phyloP scores from a whole-genome alignment of 2,888 invertebrate species.

The Drosophila prostipennis region DNA sequence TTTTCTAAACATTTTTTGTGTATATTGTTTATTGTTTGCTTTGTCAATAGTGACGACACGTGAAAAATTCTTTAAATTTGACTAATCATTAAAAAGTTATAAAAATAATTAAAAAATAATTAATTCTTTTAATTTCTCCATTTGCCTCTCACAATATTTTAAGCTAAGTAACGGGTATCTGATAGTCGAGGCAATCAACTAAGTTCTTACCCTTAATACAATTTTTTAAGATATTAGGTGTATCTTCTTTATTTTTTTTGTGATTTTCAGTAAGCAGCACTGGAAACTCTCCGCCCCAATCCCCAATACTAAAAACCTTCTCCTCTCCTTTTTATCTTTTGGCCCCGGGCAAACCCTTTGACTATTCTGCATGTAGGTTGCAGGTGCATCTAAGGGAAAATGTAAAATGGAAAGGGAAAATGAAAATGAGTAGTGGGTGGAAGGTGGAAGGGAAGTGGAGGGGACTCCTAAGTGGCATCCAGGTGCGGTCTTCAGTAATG shows the following conservation, averaged over 20 bases:
- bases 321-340: constrained; percentile 1
- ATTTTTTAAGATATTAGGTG: no score
- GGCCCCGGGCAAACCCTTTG: constrained; percentile 26
- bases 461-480: constrained; percentile 20
- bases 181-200: no score
- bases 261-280: background rate
- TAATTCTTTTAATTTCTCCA: no score
- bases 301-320: background rate
- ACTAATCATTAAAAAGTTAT: no score
- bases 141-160: no score
- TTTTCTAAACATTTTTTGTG: no score
- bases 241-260: background rate
- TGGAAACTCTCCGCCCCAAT: background rate
- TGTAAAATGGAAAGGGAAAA: constrained; percentile 4
- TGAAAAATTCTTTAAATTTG: no score
- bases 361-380: constrained; percentile 29
- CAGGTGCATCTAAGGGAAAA: constrained; percentile 32
- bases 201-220: no score
- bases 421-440: background rate
- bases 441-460: background rate
- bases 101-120: no score
- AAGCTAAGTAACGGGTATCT: no score
- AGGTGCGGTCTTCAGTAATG: constrained; percentile 23
- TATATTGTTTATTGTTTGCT: no score
- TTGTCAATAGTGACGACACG: no score